A percentile compares a stretch with the other conserved stretches of the same genome.
phyloP scores from a whole-genome alignment of 2,888 invertebrate genomes.

The Globia sparganii region DNA sequence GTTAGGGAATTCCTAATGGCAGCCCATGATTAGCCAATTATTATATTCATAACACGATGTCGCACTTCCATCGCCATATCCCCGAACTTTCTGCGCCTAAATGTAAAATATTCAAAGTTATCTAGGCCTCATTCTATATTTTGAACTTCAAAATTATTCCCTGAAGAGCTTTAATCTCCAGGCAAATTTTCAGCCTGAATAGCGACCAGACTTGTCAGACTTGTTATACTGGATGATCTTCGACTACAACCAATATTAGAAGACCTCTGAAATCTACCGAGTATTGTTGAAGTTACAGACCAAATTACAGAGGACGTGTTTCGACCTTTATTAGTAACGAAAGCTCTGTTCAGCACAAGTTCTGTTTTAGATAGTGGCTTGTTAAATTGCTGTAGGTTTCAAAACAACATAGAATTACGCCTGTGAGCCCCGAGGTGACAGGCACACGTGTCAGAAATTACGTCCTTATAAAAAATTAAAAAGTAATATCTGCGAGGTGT shows the following conservation, averaged over 20 bases:
- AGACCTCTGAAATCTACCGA: not conserved
- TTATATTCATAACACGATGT: too few species aligned
- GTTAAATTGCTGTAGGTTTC: not conserved
- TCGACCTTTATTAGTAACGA: not conserved
- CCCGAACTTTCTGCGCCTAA: too few species aligned
- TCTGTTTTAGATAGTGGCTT: not conserved
- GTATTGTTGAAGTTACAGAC: not conserved
- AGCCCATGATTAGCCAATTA: not conserved
- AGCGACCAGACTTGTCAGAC: not conserved
- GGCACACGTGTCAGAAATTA: not conserved
- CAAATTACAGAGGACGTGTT: not conserved
- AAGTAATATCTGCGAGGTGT: too few species aligned
- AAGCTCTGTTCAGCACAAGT: not conserved
- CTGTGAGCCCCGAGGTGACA: not conserved
- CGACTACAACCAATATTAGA: not conserved
- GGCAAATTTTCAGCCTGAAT: constrained; percentile 3
- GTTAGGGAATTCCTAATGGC: not conserved
- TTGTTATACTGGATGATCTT: not conserved
- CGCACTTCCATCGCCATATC: not conserved
- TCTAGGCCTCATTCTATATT: not conserved
- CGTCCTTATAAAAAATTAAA: not conserved
- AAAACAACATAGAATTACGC: not conserved
- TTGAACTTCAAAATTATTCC: constrained; percentile 5
- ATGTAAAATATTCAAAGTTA: not conserved
- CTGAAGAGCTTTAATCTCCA: constrained; percentile 11